Evolutionary conservation across 2,797 vertebrate genomes (phyloP), one percentile per base, ranked within the genome.

Genomic region (Acanthopagrus latus): DNA sequence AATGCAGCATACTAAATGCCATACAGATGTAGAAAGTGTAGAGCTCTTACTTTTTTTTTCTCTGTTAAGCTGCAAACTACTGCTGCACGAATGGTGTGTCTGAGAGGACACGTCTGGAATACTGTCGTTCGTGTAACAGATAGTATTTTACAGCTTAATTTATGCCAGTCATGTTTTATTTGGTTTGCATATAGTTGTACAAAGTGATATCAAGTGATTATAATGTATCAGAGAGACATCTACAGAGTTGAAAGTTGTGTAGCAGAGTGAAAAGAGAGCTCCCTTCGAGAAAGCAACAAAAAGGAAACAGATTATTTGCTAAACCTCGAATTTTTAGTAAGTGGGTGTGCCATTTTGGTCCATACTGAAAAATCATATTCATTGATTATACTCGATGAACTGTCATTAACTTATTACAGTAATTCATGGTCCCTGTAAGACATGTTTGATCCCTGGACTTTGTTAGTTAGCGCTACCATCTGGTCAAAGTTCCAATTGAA

Each of bases 1-100:
- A 86, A 83, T 80, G 65, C 87, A 81, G 90, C 86, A 84, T 86
- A 82, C 59, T 86, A 88, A 90, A 91, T 84, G 65, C 66, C 25
- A 33, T 78, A 78, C 79, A 90, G 84, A 88, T 91, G 88, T 83
- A 70, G 60, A 80, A 78, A 78, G 17, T 33, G 16, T 51, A 51
- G 54, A 52, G 47, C 47, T 70, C 7, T 6, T 18, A 44, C 3
- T 80, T 76, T 76, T 69, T 74, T 47, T 25, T 4, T 27, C 27
- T 64, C 27, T 33, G 29, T 51, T 76, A 51, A 85, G 75, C 54
- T 0, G 0, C 17, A 70, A 66, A 71, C 50, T 71, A 29, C 33
- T 41, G 64, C 68, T 76, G 14, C 50, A 51, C 23, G 62, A 69
- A 77, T 13, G 21, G 13, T 54, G 57, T 12, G 41, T 12, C 56